These are phyloP conservation scores for Nothocercus julius DNA, from an alignment of 2,113 vertebrate species.

Conservation along the genomic window DNA sequence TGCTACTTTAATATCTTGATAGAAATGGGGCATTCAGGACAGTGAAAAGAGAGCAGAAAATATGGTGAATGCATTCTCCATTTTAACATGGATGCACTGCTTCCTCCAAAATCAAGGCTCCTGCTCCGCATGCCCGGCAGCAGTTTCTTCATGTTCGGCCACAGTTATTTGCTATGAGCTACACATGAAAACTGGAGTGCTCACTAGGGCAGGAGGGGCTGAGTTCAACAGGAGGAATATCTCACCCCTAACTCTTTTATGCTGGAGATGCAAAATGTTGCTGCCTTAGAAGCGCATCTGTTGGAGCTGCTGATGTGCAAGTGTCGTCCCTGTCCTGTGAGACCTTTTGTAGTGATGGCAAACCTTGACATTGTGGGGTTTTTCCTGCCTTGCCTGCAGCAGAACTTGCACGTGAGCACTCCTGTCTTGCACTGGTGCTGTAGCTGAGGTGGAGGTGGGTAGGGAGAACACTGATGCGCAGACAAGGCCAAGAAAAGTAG, in stretches of 20 bases:
- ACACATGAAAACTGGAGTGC: neutral
- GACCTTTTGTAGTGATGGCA: neutral
- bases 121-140: neutral
- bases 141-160: neutral
- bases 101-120: neutral
- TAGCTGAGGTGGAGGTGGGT: neutral
- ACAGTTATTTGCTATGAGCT: neutral
- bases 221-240: neutral
- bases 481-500: neutral
- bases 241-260: neutral
- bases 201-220: neutral
- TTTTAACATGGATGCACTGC: no score
- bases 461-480: neutral
- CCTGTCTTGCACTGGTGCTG: neutral
- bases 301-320: neutral
- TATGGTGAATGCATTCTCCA: neutral
- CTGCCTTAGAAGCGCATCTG: no score
- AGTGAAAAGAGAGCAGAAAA: neutral
- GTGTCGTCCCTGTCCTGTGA: neutral
- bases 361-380: neutral
- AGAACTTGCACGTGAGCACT: neutral
- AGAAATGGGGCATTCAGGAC: neutral
- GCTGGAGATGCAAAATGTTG: neutral
- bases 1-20: neutral
- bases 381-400: neutral